phyloP scores from a whole-genome alignment of 2,797 vertebrate species.

The Bovichtus diacanthus region DNA sequence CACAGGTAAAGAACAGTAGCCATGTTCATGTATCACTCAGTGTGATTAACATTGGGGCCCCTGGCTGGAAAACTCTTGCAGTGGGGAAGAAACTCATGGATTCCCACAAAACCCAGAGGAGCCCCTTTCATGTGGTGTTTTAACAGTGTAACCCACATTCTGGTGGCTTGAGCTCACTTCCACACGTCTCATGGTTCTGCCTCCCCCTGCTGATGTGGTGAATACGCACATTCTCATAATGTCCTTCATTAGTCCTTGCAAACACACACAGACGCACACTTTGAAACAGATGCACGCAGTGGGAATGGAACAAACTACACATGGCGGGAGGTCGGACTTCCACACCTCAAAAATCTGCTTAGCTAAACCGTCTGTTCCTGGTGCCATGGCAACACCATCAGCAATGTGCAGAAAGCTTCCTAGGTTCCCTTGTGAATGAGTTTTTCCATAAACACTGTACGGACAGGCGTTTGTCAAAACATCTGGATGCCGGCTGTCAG shows the following conservation, averaged over 20 bases:
- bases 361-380: slow-evolving; percentile 38
- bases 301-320: slow-evolving; percentile 63
- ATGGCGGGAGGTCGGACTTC: slow-evolving; percentile 41
- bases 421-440: not conserved
- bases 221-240: slow-evolving; percentile 52
- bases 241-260: slow-evolving; percentile 62
- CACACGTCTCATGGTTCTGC: slow-evolving; percentile 55
- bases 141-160: slow-evolving; percentile 74
- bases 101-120: slow-evolving; percentile 67
- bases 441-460: slow-evolving; percentile 52
- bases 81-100: slow-evolving; percentile 39
- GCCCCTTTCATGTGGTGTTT: slow-evolving; percentile 79
- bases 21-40: slow-evolving; percentile 57
- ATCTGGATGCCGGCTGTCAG: slow-evolving; percentile 53
- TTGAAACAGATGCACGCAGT: slow-evolving; percentile 55
- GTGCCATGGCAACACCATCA: slow-evolving; percentile 54
- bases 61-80: slow-evolving; percentile 59
- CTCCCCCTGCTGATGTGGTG: slow-evolving; percentile 56
- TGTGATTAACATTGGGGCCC: slow-evolving; percentile 58
- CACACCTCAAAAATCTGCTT: slow-evolving; percentile 51
- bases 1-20: slow-evolving; percentile 36
- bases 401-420: slow-evolving; percentile 25
- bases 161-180: slow-evolving; percentile 78
- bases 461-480: slow-evolving; percentile 27
- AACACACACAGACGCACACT: slow-evolving; percentile 35